Conservation (phyloP, 1,140 invertebrate genomes). For the Sminthurinus signatus region DNA sequence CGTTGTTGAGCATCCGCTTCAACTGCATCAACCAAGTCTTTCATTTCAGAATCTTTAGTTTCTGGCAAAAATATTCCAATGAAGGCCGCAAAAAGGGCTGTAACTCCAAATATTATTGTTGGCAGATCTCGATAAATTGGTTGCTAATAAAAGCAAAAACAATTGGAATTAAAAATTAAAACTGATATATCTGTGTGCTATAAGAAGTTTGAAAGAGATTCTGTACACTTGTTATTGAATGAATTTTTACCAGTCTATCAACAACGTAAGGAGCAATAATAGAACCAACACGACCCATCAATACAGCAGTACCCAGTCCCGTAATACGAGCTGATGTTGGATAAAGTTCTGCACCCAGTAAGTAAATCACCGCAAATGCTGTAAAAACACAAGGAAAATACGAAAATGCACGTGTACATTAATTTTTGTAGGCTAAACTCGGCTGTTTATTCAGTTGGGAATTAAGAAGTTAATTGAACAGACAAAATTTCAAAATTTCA, state of each 20-base stretch:
- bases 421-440: too few species aligned
- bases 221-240: too few species aligned
- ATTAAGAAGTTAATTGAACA: too few species aligned
- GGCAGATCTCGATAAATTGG: conserved; percentile 27
- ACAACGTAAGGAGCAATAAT: conserved; percentile 53
- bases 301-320: conserved; percentile 61
- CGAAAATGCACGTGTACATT: too few species aligned
- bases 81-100: conserved; percentile 9
- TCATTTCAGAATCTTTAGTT: conserved; percentile 29
- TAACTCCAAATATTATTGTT: conserved; percentile 27
- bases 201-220: too few species aligned
- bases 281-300: conserved; percentile 61
- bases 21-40: conserved; percentile 13
- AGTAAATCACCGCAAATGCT: conserved; percentile 62
- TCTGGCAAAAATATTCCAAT: conserved; percentile 23
- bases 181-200: not conserved
- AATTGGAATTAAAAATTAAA: not conserved
- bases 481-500: too few species aligned
- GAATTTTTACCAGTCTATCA: conserved; percentile 30
- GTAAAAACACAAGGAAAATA: too few species aligned
- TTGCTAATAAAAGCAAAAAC: conserved; percentile 1
- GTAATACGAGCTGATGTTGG: conserved; percentile 59
- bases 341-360: conserved; percentile 66
- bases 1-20: conserved; percentile 6
- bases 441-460: too few species aligned